phyloP scores from a whole-genome alignment of 2,113 vertebrate genomes.

The Ibidorhyncha struthersii region DNA sequence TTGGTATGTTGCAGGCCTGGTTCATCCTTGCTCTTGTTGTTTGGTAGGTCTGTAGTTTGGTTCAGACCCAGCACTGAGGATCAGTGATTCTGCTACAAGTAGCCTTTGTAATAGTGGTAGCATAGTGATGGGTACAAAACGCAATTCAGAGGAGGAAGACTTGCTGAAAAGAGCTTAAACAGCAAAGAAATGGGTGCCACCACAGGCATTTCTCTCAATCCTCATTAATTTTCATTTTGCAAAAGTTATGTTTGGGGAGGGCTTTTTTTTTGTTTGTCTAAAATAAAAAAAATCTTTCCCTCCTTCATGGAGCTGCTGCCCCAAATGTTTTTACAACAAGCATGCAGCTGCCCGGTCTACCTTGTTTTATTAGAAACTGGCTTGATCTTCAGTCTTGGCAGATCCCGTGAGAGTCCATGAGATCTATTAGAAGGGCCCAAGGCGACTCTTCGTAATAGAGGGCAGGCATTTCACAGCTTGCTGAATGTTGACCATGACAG shows the following conservation, averaged over 20 bases:
- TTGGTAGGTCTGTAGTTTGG: background rate
- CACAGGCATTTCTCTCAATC: background rate
- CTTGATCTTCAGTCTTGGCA: background rate
- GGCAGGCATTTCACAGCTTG: background rate
- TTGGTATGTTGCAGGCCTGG: background rate
- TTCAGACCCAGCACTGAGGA: background rate
- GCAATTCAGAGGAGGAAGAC: background rate
- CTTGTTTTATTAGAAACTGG: background rate
- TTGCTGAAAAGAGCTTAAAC: background rate
- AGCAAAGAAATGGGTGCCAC: background rate
- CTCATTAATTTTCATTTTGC: background rate
- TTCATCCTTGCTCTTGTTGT: background rate
- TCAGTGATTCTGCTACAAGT: background rate
- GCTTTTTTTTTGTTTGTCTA: background rate
- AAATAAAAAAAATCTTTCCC: background rate
- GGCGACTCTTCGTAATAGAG: background rate
- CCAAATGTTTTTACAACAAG: background rate
- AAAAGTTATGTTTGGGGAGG: background rate
- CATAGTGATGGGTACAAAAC: background rate
- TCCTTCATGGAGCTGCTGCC: background rate
- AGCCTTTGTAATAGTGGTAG: background rate
- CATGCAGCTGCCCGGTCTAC: rapidly evolving
- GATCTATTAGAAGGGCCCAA: background rate
- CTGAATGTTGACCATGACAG: background rate
- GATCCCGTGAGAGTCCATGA: background rate